Evolutionary conservation across 2,113 vertebrate genomes (phyloP).

Genomic region (Oreochromis tanganicae): DNA sequence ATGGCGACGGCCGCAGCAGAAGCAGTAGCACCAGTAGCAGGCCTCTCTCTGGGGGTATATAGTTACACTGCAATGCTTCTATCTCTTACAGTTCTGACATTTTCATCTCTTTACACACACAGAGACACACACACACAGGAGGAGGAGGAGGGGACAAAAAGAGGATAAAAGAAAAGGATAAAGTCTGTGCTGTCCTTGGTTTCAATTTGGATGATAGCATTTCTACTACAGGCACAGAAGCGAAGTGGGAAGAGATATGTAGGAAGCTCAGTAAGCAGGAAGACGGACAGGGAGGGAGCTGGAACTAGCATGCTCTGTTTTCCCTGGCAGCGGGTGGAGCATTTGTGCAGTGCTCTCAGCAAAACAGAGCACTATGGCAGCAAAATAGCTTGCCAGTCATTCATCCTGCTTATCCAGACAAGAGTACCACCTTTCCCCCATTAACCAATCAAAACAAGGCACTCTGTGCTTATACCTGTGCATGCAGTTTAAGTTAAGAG

Average conservation of each 20-base stretch:
- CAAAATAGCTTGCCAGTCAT: constrained; percentile 13
- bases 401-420: constrained; percentile 6
- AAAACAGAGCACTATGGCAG: constrained; percentile 9
- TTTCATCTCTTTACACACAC: constrained; percentile 15
- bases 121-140: neutral
- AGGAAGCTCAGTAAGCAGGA: neutral
- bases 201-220: constrained; percentile 23
- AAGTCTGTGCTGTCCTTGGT: neutral
- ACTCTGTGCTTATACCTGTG: neutral
- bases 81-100: constrained; percentile 47
- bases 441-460: neutral
- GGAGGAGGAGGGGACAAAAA: neutral
- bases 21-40: neutral
- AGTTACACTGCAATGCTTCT: constrained; percentile 58
- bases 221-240: neutral
- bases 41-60: constrained; percentile 44
- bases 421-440: neutral
- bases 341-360: constrained; percentile 21
- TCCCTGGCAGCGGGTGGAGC: constrained; percentile 3
- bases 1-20: neutral
- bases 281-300: neutral
- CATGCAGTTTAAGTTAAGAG: neutral
- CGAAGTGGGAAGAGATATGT: neutral
- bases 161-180: neutral
- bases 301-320: constrained; percentile 39